phyloP scores from a whole-genome alignment of 1,140 invertebrate species.

The Aphaenogaster rudis region DNA sequence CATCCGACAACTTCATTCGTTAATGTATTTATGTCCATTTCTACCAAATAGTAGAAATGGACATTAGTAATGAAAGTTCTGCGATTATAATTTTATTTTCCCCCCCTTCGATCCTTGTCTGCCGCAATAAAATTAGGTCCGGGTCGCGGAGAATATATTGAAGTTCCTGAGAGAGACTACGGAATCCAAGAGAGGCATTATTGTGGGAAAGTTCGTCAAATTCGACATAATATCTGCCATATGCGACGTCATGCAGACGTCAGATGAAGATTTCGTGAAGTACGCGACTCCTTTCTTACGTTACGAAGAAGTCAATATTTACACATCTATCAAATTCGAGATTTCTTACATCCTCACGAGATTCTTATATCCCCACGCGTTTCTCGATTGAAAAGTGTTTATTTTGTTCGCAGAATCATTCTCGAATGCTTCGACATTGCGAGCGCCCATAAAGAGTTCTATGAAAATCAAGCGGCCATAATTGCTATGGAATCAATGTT shows the following conservation, averaged over 20 bases:
- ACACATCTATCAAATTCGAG: not conserved
- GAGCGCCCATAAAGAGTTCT: conserved; percentile 59
- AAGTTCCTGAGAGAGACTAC: conserved; percentile 4
- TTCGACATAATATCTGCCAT: conserved; percentile 62
- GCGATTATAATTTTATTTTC: not conserved
- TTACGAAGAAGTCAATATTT: not conserved
- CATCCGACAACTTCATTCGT: not conserved
- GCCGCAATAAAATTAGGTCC: conserved; percentile 8
- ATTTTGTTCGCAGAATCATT: conserved; percentile 43
- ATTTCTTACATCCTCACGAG: not conserved
- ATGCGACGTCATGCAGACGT: conserved; percentile 62
- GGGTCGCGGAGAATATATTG: conserved; percentile 27
- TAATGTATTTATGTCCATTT: not conserved
- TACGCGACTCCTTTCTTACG: conserved; percentile 21
- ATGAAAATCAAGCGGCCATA: conserved; percentile 56
- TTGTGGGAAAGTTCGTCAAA: conserved; percentile 61
- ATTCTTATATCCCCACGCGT: not conserved
- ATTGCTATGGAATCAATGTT: conserved; percentile 61
- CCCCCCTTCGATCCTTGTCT: not conserved
- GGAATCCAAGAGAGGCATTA: not conserved
- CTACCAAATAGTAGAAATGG: no score
- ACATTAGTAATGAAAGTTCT: not conserved
- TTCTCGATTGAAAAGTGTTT: not conserved
- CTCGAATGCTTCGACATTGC: conserved; percentile 61
- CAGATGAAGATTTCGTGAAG: conserved; percentile 37